These are phyloP conservation scores for Echeneis naucrates DNA, from an alignment of 2,797 vertebrate genomes.

Conservation along the genomic window DNA sequence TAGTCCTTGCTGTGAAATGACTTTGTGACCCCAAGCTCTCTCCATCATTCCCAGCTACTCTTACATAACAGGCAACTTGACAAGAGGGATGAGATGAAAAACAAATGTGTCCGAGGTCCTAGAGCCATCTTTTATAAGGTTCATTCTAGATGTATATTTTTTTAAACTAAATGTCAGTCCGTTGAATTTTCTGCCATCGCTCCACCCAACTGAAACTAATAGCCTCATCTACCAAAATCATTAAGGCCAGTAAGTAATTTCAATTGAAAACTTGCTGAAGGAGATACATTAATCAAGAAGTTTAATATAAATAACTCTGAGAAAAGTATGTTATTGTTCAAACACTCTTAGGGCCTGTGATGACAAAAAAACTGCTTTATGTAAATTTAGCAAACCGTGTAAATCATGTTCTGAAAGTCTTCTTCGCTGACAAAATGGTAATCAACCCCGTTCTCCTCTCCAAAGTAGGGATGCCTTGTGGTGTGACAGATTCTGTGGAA, in stretches of 20 bases:
- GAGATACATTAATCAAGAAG: constrained; percentile 16
- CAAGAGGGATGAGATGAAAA: constrained; percentile 44
- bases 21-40: constrained; percentile 50
- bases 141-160: constrained; percentile 29
- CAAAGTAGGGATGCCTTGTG: constrained; percentile 89
- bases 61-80: constrained; percentile 56
- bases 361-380: not conserved
- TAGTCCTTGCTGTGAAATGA: constrained; percentile 76
- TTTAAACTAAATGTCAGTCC: constrained; percentile 31
- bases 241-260: constrained; percentile 38
- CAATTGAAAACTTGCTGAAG: constrained; percentile 36
- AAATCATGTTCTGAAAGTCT: constrained; percentile 88
- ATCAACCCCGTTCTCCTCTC: constrained; percentile 91
- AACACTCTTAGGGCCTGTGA: not conserved
- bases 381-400: constrained; percentile 78
- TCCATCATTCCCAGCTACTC: constrained; percentile 55
- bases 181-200: too few species aligned
- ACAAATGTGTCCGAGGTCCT: constrained; percentile 48
- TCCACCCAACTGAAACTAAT: constrained; percentile 51
- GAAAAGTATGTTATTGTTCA: not conserved
- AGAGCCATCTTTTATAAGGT: constrained; percentile 24
- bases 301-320: constrained; percentile 16
- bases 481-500: constrained; percentile 90
- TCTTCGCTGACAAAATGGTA: constrained; percentile 92
- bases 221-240: constrained; percentile 43